Conservation (phyloP, 2,888 invertebrate species). For the Phyllotreta cruciferae region DNA sequence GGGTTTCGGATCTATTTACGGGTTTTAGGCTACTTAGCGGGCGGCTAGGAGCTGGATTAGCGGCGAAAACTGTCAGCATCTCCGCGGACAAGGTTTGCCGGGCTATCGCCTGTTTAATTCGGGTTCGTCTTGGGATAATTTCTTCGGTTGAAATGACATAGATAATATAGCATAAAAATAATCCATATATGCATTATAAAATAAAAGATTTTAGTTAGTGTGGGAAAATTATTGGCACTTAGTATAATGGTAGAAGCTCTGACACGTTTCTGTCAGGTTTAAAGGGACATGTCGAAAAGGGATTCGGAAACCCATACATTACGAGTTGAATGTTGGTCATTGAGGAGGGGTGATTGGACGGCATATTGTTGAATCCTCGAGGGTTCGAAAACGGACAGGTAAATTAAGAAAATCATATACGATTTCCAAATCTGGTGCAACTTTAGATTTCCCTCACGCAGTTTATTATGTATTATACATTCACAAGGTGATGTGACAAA, state of each 20-base stretch:
- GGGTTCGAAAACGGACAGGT: constrained; percentile 4
- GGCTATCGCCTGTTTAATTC: neutral
- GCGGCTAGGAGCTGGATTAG: constrained; percentile 27
- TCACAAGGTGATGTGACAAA: no score
- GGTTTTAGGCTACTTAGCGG: constrained; percentile 31
- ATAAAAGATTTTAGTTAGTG: no score
- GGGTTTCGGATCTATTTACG: constrained; percentile 28
- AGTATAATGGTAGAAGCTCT: constrained; percentile 9
- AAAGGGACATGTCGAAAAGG: constrained; percentile 21
- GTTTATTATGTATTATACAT: no score
- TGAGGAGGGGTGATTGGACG: constrained; percentile 14
- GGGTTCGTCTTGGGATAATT: neutral
- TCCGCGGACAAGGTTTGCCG: neutral
- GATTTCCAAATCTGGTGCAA: no score
- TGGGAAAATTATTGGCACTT: neutral
- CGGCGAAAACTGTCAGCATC: constrained; percentile 20
- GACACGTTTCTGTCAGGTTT: constrained; percentile 20
- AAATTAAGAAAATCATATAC: neutral
- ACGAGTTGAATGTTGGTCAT: constrained; percentile 22
- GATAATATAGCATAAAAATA: no score
- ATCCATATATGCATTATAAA: no score
- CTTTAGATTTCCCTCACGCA: no score
- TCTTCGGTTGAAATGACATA: neutral
- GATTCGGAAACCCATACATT: constrained; percentile 10
- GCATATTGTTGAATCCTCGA: neutral